Conservation (phyloP, 2,113 vertebrate species). For the Zosterops japonicus region DNA sequence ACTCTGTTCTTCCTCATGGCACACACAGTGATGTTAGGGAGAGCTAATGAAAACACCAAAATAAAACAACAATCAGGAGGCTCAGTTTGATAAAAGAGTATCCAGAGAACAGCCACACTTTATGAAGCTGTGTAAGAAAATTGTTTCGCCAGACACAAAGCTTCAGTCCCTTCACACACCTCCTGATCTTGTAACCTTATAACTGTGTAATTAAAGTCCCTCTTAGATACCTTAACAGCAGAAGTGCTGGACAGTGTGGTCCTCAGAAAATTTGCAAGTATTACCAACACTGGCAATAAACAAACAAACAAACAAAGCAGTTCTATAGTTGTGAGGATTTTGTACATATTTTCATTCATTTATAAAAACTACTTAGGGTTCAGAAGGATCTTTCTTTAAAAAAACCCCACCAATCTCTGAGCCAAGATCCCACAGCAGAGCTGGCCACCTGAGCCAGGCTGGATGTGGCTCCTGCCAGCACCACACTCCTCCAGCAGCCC, state of each 20-base stretch:
- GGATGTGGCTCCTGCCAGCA: background rate
- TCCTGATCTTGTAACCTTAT: background rate
- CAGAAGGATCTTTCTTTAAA: background rate
- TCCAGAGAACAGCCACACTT: background rate
- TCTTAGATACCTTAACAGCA: background rate
- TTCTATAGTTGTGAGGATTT: background rate
- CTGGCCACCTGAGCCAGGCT: fast-evolving
- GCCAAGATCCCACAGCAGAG: background rate
- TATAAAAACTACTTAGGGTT: background rate
- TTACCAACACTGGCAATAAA: background rate
- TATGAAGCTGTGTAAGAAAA: background rate
- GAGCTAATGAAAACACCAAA: background rate
- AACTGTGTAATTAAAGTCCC: background rate
- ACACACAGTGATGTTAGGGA: background rate
- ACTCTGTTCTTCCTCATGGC: background rate
- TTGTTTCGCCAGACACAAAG: background rate
- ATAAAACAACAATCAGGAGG: background rate
- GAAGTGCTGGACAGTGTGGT: background rate
- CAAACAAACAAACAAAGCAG: background rate
- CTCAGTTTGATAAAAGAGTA: background rate
- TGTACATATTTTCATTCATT: background rate
- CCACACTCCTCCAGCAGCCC: background rate
- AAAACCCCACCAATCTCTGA: fast-evolving
- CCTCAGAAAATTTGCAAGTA: background rate
- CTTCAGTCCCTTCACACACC: background rate